These are phyloP conservation scores for Ondatra zibethicus DNA, from an alignment of 2,113 vertebrate genomes.

Conservation along the genomic window DNA sequence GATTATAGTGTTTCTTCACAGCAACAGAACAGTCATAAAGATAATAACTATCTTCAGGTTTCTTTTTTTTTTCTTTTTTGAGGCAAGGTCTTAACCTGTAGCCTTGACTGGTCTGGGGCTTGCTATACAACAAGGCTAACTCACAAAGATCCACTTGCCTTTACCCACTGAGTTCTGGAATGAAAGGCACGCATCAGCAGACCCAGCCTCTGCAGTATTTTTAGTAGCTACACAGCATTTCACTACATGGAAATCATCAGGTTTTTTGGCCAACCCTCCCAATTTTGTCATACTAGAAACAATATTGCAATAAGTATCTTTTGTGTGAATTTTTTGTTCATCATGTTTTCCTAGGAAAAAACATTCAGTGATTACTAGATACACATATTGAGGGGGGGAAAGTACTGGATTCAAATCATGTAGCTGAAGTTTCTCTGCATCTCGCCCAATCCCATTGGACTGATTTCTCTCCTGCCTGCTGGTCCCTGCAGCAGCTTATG, in stretches of 20 bases:
- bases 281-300: background rate
- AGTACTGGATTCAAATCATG: background rate
- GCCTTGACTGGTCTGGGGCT: background rate
- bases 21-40: background rate
- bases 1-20: background rate
- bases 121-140: background rate
- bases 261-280: background rate
- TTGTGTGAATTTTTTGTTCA: background rate
- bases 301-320: background rate
- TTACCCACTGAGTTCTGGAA: background rate
- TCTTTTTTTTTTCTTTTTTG: background rate
- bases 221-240: background rate
- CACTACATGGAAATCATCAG: background rate
- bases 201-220: background rate
- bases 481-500: too few species aligned
- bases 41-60: background rate
- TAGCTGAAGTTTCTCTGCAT: too few species aligned
- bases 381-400: background rate
- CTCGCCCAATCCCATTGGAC: too few species aligned
- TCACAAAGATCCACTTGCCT: background rate
- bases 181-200: background rate
- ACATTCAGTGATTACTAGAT: background rate
- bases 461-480: too few species aligned
- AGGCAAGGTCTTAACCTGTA: background rate
- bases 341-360: background rate